Conservation (phyloP, 2,113 vertebrate species). For the Bagarius yarrelli region DNA sequence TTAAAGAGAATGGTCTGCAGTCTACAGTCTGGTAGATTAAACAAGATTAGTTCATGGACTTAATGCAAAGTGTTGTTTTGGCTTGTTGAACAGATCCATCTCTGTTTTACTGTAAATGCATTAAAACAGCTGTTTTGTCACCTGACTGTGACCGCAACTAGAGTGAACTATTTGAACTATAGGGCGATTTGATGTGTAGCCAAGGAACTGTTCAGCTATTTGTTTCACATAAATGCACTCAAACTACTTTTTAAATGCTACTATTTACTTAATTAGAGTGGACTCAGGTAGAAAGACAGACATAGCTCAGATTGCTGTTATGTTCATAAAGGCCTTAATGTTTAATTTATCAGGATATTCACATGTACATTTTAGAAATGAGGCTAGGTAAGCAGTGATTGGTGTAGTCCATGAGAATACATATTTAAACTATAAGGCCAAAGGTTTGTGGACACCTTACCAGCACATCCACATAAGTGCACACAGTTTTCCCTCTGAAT, state of each 20-base stretch:
- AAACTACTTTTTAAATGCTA: conserved; percentile 3
- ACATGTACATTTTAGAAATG: background rate
- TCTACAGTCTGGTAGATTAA: background rate
- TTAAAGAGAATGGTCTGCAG: background rate
- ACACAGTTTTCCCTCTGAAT: background rate
- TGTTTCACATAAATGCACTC: conserved; percentile 29
- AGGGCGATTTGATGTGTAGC: conserved; percentile 10
- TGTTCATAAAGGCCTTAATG: background rate
- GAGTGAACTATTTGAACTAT: background rate
- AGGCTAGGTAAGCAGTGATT: background rate
- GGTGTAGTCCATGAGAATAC: background rate
- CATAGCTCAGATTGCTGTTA: background rate
- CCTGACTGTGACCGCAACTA: background rate
- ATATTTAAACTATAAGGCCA: too few species aligned
- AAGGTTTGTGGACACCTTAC: too few species aligned
- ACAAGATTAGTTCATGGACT: background rate
- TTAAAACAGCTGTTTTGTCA: background rate
- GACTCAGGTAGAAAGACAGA: background rate
- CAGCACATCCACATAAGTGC: too few species aligned
- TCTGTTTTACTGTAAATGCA: conserved; percentile 12
- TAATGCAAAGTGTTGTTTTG: background rate
- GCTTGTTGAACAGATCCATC: background rate
- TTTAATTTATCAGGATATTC: background rate
- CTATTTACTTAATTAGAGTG: conserved; percentile 14
- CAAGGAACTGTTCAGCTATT: conserved; percentile 32